These are phyloP conservation scores for Camponotus pennsylvanicus DNA, from an alignment of 1,140 invertebrate species.

Conservation along the genomic window DNA sequence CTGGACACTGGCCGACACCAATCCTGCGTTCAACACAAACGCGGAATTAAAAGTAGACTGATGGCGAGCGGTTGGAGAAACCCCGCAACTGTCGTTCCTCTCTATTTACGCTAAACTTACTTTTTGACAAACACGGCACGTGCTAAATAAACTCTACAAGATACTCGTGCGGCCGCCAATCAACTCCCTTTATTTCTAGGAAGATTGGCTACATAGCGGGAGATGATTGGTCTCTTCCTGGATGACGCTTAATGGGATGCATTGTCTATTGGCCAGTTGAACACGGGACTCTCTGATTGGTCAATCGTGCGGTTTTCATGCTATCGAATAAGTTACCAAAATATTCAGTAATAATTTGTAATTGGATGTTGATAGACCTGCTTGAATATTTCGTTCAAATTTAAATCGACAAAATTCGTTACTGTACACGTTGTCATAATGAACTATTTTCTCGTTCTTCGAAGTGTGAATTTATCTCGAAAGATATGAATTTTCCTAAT, in stretches of 20 bases:
- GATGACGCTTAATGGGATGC: too few species aligned
- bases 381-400: not conserved
- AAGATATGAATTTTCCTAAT: not conserved
- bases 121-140: too few species aligned
- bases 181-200: too few species aligned
- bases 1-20: not conserved
- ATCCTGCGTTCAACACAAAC: constrained; percentile 13
- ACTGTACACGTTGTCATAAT: not conserved
- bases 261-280: too few species aligned
- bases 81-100: not conserved
- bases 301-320: not conserved
- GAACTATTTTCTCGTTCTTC: not conserved
- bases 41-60: not conserved
- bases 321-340: too few species aligned
- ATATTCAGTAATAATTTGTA: too few species aligned
- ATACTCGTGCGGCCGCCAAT: too few species aligned
- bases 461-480: not conserved
- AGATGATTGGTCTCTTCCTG: too few species aligned
- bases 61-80: not conserved
- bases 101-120: not conserved
- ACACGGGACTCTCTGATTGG: too few species aligned
- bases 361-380: not conserved
- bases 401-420: constrained; percentile 25
- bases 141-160: too few species aligned
- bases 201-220: too few species aligned